These are phyloP conservation scores for Papilio gigon DNA, from an alignment of 2,888 invertebrate genomes.

Conservation along the genomic window DNA sequence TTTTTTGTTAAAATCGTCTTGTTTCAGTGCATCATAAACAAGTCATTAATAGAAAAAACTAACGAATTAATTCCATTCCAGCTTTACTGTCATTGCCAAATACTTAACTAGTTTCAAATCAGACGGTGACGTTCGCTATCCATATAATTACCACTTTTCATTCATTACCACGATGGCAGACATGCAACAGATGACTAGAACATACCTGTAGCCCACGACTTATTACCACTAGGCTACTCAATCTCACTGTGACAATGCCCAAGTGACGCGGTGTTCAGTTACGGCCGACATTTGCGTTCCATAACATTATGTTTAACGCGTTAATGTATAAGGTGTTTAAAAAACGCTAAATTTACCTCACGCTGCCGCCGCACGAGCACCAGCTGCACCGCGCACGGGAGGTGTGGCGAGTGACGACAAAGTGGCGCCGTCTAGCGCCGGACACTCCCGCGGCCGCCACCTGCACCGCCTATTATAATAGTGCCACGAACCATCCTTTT, in stretches of 20 bases:
- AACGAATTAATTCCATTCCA: neutral
- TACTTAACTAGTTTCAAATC: neutral
- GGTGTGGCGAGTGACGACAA: slow-evolving; percentile 1
- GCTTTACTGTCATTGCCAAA: slow-evolving; percentile 5
- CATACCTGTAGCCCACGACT: too few relatives aligned
- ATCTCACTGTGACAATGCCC: too few relatives aligned
- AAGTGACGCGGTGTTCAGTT: too few relatives aligned
- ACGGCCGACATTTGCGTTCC: too few relatives aligned
- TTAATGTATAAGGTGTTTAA: too few relatives aligned
- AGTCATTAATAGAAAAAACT: neutral
- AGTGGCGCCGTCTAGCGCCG: neutral
- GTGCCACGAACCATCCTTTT: slow-evolving; percentile 2
- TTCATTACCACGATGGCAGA: neutral
- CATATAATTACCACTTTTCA: neutral
- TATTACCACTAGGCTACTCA: too few relatives aligned
- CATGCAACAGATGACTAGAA: neutral
- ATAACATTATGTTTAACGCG: too few relatives aligned
- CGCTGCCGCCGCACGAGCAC: too few relatives aligned
- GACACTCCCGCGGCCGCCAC: slow-evolving; percentile 9
- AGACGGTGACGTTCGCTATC: neutral
- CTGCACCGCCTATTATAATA: neutral
- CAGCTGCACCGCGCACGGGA: too few relatives aligned
- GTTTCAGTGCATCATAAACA: neutral
- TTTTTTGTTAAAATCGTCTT: neutral
- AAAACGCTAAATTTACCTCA: too few relatives aligned